Evolutionary conservation across 2,888 invertebrate genomes (phyloP), one percentile per base, ranked within the genome.

Genomic region (Trachelus stipa): DNA sequence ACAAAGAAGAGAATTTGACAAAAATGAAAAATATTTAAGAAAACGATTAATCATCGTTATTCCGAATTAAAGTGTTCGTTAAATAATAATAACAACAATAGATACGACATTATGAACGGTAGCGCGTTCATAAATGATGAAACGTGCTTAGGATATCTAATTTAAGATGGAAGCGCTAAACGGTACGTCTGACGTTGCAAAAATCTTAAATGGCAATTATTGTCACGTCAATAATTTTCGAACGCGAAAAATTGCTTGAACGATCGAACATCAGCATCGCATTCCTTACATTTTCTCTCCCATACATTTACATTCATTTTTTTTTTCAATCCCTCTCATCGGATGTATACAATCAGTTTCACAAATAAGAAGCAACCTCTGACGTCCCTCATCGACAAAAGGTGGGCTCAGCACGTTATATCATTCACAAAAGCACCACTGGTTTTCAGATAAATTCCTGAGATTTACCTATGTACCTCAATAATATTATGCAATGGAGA

Each of bases 401-500:
- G 30, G 71, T 23, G 12, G 71, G 31, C 31, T 31, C 15, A 71
- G 34, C 71, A 71, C 71, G 71, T 71, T 71, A 71, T 71, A 71
- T 71, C 71, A 71, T 71, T 71, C 71, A 71, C 15, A 71, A 33
- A 71, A 71, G 71, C 30, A 71, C 71, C 71, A 34, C 34, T 71
- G 33, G 11, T 71, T 71, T 71, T 71, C 34, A 33, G 34, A 71
- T 34, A 71, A 71, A 34, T 71, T 34, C 34, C 71, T 71, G 71
- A 71, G 71, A 71, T 31, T 34, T 71, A 71, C 71, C 71, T 34
- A 31, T 31, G 71, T 71, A 71, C 71, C 71, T 71, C 71, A 34
- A 34, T 71, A 71, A 80, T 78, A 79, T 75, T 77, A 76, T 73
- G 73, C 76, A 69, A 73, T 75, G 73, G 79, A 76, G 77, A 76